Evolutionary conservation across 2,888 invertebrate genomes (phyloP).

Genomic region (Hipparchia semele): DNA sequence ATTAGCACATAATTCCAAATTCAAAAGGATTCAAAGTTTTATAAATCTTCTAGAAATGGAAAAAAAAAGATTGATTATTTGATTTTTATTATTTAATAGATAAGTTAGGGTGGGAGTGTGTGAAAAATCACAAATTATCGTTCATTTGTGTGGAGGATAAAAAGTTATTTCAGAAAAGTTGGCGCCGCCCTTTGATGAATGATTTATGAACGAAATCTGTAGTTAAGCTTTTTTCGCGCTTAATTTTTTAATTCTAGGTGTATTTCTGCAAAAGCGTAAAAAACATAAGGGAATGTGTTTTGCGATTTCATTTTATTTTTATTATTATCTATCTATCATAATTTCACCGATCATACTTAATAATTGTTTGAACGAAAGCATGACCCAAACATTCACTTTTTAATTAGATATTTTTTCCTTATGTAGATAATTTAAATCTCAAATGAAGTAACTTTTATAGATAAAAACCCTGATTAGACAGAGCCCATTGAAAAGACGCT

Average conservation of each 20-base stretch:
- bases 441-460: too few species aligned
- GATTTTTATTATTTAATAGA: conserved; percentile 26
- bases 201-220: conserved; percentile 32
- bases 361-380: too few species aligned
- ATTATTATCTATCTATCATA: neutral
- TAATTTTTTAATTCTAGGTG: neutral
- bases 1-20: too few species aligned
- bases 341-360: too few species aligned
- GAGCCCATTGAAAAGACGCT: too few species aligned
- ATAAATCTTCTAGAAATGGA: neutral
- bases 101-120: conserved; percentile 61
- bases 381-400: too few species aligned
- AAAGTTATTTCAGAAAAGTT: conserved; percentile 43
- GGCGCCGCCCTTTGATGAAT: conserved; percentile 57
- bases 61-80: conserved; percentile 36
- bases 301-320: neutral
- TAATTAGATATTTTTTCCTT: too few species aligned
- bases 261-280: neutral
- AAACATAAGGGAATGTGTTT: neutral
- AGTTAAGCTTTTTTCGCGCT: conserved; percentile 1
- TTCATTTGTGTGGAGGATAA: conserved; percentile 50
- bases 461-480: too few species aligned
- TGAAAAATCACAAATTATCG: conserved; percentile 78
- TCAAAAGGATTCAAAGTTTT: neutral
- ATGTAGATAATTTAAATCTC: too few species aligned